Evolutionary conservation across 2,888 invertebrate species (phyloP).

Genomic region (Baccha elongata): DNA sequence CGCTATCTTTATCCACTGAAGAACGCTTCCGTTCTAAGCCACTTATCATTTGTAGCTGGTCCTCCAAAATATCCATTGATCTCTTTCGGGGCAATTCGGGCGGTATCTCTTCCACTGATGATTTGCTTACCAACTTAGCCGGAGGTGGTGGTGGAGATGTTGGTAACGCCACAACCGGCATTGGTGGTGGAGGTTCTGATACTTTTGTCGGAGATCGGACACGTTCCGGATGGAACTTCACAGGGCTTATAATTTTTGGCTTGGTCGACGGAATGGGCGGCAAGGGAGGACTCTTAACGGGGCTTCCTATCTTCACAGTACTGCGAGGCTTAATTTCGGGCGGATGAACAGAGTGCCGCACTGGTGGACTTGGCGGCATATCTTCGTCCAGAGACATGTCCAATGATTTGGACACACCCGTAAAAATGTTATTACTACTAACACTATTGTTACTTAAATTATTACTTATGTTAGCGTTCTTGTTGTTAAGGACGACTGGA

Average conservation of each 20-base stretch:
- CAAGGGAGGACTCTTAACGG: slow-evolving; percentile 81
- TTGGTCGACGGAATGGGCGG: slow-evolving; percentile 81
- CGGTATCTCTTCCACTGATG: slow-evolving; percentile 78
- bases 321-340: slow-evolving; percentile 82
- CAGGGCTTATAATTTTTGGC: slow-evolving; percentile 80
- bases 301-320: slow-evolving; percentile 80
- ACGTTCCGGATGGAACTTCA: slow-evolving; percentile 80
- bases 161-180: slow-evolving; percentile 67
- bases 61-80: slow-evolving; percentile 80
- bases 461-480: slow-evolving; percentile 62
- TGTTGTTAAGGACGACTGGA: slow-evolving; percentile 51
- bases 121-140: slow-evolving; percentile 77
- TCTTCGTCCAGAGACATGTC: slow-evolving; percentile 74
- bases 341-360: slow-evolving; percentile 79
- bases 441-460: slow-evolving; percentile 67
- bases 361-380: slow-evolving; percentile 80
- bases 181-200: slow-evolving; percentile 77
- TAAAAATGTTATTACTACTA: slow-evolving; percentile 60
- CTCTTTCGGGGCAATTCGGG: slow-evolving; percentile 81
- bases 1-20: slow-evolving; percentile 77
- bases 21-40: slow-evolving; percentile 77
- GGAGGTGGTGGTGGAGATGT: slow-evolving; percentile 75
- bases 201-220: slow-evolving; percentile 80
- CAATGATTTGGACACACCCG: slow-evolving; percentile 60
- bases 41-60: slow-evolving; percentile 65